These are phyloP conservation scores for Sitodiplosis mosellana DNA, from an alignment of 1,140 invertebrate species.

Conservation along the genomic window DNA sequence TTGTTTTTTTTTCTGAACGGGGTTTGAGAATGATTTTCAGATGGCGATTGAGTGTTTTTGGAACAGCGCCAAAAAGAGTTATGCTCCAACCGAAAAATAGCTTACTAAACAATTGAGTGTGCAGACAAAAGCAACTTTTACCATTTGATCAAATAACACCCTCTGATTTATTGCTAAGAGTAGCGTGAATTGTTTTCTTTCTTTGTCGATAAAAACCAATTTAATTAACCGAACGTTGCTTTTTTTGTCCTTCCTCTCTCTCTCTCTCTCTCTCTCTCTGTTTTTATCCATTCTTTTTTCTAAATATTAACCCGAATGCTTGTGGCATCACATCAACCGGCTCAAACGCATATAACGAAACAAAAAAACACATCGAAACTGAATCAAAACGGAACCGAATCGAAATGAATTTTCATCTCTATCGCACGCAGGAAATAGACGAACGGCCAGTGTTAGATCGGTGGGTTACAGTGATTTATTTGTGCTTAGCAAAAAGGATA, in stretches of 20 bases:
- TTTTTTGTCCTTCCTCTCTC: not conserved
- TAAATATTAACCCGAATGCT: too few relatives aligned
- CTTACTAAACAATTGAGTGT: not conserved
- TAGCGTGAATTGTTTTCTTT: not conserved
- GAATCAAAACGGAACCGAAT: too few relatives aligned
- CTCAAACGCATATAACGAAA: not conserved
- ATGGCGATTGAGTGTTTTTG: too few relatives aligned
- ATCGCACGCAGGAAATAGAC: slow-evolving; percentile 55
- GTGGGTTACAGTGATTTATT: slow-evolving; percentile 98
- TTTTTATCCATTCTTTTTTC: not conserved
- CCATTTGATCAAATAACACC: too few relatives aligned
- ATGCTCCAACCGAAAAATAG: not conserved
- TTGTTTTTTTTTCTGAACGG: not conserved
- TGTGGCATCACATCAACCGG: not conserved
- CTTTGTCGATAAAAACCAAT: not conserved
- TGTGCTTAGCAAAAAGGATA: slow-evolving; percentile 95
- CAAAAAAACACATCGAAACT: too few relatives aligned
- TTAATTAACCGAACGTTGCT: not conserved
- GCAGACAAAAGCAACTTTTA: too few relatives aligned
- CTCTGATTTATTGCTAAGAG: too few relatives aligned
- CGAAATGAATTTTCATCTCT: slow-evolving; percentile 16
- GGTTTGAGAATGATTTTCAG: too few relatives aligned
- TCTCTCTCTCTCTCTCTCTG: slow-evolving; percentile 9
- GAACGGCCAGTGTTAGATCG: slow-evolving; percentile 89
- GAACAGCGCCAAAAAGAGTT: too few relatives aligned